Conservation (phyloP, 2,113 vertebrate genomes). For the Crypturellus undulatus region DNA sequence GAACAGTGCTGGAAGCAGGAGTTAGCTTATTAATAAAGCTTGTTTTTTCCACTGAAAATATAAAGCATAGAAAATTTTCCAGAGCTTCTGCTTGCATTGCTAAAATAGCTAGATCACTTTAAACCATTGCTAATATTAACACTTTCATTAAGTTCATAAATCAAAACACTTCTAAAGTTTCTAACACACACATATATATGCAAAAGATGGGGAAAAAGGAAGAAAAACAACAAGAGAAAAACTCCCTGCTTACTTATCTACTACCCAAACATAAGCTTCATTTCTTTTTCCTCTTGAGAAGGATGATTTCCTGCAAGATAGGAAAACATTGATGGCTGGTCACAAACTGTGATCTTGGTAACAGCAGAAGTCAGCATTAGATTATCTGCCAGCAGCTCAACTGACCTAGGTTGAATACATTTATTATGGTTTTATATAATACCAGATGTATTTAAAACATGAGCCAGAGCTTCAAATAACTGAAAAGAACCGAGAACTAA, state of each 20-base stretch:
- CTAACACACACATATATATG: not conserved
- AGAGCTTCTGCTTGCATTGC: not conserved
- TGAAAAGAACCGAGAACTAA: not conserved
- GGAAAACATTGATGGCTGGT: not conserved
- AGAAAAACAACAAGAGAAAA: not conserved
- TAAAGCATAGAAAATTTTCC: slow-evolving; percentile 11
- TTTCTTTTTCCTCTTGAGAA: not conserved
- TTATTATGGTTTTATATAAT: not conserved
- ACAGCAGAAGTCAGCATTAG: not conserved
- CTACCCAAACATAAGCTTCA: not conserved
- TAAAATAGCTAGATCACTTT: not conserved
- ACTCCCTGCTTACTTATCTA: not conserved
- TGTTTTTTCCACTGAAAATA: not conserved
- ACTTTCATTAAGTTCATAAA: slow-evolving; percentile 16
- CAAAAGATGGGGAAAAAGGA: not conserved
- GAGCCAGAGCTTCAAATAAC: not conserved
- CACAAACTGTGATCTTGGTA: not conserved
- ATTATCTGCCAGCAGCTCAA: not conserved
- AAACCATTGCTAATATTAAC: slow-evolving; percentile 8
- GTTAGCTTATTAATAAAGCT: not conserved
- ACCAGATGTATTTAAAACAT: not conserved
- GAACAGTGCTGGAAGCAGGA: not conserved
- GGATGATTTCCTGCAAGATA: not conserved
- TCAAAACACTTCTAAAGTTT: not conserved
- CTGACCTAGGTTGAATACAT: not conserved